Conservation (phyloP, 2,888 invertebrate species). For the Salpingus planirostris region DNA sequence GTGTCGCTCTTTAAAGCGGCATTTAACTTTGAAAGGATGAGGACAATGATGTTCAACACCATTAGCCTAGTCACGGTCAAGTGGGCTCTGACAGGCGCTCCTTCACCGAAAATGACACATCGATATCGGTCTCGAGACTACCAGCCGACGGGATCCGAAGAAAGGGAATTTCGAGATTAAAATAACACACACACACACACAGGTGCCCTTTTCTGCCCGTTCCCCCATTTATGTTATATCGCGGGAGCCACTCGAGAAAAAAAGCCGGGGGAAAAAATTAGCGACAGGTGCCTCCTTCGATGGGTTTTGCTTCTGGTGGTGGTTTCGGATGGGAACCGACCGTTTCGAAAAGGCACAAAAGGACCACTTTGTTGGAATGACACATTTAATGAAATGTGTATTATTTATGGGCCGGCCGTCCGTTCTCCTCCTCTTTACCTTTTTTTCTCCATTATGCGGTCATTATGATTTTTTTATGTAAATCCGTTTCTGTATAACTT, state of each 20-base stretch:
- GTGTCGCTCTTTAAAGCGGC: conserved; percentile 22
- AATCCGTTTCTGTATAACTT: conserved; percentile 22
- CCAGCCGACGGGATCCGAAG: too few relatives aligned
- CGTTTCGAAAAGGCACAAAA: conserved; percentile 25
- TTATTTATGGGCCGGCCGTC: conserved; percentile 29
- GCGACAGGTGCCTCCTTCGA: conserved; percentile 6
- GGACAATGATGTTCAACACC: conserved; percentile 27
- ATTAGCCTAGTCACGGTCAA: conserved; percentile 27
- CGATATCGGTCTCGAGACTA: too few relatives aligned
- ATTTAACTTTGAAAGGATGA: conserved; percentile 22
- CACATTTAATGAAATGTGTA: conserved; percentile 35
- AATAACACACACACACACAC: conserved; percentile 6
- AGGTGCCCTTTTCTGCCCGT: too few relatives aligned
- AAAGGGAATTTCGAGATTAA: too few relatives aligned
- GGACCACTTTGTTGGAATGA: conserved; percentile 34
- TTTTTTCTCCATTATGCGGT: conserved; percentile 7
- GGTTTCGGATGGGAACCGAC: conserved; percentile 10
- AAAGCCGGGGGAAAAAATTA: conserved; percentile 3
- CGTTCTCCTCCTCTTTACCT: too few relatives aligned
- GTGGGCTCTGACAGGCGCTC: conserved; percentile 17
- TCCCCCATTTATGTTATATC: neutral
- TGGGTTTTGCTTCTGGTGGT: conserved; percentile 3
- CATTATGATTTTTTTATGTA: conserved; percentile 27
- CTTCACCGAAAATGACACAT: conserved; percentile 15
- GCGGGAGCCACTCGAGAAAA: conserved; percentile 3